Base-by-base conservation (phyloP, 2,113 vertebrate genomes). In the Pristiophorus japonicus region DNA sequence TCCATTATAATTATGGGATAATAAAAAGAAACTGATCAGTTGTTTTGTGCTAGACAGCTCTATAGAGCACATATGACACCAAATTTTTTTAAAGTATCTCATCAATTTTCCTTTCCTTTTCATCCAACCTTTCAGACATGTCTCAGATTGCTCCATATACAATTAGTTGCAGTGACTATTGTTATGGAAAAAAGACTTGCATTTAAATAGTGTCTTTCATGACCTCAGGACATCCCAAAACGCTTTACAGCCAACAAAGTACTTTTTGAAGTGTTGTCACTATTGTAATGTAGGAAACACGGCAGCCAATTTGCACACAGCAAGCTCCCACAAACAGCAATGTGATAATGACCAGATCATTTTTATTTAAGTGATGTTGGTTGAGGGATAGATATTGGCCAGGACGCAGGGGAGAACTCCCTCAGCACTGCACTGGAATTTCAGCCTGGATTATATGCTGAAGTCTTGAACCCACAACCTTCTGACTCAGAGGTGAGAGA, bases 1-100 rank as follows among this genome's bases (percentile, higher is more conserved):
- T 92, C 88, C 88, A 92, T 92, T 63, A 92, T 92, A 92, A 92
- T 92, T 92, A 92, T 92, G 59, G 88, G 59, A 92, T 92, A 63
- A 92, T 92, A 92, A 92, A 92, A 92, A 18, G 59, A 92, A 92
- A 92, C 59, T 92, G 88, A 92, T 65, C 59, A n/a, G 59, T 92
- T 92, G n/a, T 92, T 92, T 18, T 92, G 59, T 92, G 34, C 88
- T 20, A 38, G n/a, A 62, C 59, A 92, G 34, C n/a, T 38, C 88
- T 10, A 38, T 6, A 22, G 88, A 92, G 59, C n/a, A 38, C n/a
- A 92, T 6, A n/a, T 92, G 16, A 92, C n/a, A 59, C 62, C 59
- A 92, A 92, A 3, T 92, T 65, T 92, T 91, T 30, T n/a, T 63
- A 34, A n/a, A 63, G 62, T 18, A 91, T 63, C 59, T 92, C 34